Base-by-base conservation (phyloP, 92 coral and sea anemone species). In the Palythoa grandiflora region DNA sequence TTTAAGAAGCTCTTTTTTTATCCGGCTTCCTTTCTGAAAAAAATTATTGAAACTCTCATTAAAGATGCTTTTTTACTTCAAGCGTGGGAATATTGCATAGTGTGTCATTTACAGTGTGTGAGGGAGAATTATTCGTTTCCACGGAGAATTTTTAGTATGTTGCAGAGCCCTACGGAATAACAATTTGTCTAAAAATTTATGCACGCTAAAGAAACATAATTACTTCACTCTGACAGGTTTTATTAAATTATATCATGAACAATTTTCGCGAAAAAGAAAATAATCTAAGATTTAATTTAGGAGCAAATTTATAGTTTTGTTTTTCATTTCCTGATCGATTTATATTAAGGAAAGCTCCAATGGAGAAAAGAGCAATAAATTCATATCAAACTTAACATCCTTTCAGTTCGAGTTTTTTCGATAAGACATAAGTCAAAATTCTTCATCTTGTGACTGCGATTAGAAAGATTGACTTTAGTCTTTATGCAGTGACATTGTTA, bases 21-120 rank as follows among this genome's bases (percentile, higher is more conserved):
- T 90, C 93, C 93, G 90, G 93, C 84, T 73, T 20, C 74, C 73
- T 60, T 85, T 84, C 12, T 54, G 78, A 35, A 80, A 77, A 77
- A 77, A 36, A 20, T 76, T 16, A 20, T 17, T 76, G 61, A 48
- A 35, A 80, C 38, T 38, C 16, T 38, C 51, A 40, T 65, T 44
- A 48, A 59, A 19, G 61, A 81, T 21, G 3, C 40, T 21, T 38
- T 57, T 53, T 61, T 19, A 19, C 61, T 66, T 5, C 15, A 81
- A 65, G 86, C 86, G 75, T 81, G 75, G 63, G 86, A 66, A 81
- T 19, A 12, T 20, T 6, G 36, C 14, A 20, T 3, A n/a, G 13
- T 0, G 20, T 48, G 38, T 36, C 19, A 9, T 53, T 54, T 55
- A 3, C 65, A 37, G 19, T n/a, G 16, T 10, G 17, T 59, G 3